Conservation (phyloP, 2,888 invertebrate species). For the Anticlea derivata region DNA sequence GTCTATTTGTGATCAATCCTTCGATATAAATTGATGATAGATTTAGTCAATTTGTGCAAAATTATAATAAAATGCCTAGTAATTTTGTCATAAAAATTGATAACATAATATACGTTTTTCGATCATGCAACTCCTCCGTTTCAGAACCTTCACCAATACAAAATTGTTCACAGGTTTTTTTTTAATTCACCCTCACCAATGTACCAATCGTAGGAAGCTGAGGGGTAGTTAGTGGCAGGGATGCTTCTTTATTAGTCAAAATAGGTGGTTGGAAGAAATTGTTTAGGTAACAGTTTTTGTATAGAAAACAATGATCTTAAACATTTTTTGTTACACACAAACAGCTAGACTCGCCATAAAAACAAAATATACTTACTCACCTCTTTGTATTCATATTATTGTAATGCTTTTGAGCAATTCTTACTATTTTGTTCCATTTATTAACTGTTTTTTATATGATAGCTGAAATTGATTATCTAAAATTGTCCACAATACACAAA, state of each 20-base stretch:
- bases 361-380: constrained; percentile 11
- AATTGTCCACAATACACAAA: neutral
- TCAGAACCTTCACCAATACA: constrained; percentile 38
- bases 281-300: too few relatives aligned
- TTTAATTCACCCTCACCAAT: constrained; percentile 47
- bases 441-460: neutral
- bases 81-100: too few relatives aligned
- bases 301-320: too few relatives aligned
- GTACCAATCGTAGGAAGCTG: constrained; percentile 66
- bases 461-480: neutral
- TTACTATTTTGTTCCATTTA: neutral
- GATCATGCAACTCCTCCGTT: constrained; percentile 50
- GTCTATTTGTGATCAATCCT: too few relatives aligned
- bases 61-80: too few relatives aligned
- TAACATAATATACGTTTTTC: too few relatives aligned
- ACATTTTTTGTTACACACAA: too few relatives aligned
- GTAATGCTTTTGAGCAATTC: too few relatives aligned
- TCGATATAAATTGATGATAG: too few relatives aligned
- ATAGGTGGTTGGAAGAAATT: neutral
- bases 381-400: neutral
- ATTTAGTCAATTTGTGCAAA: too few relatives aligned
- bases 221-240: constrained; percentile 45
- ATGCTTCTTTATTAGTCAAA: constrained; percentile 16
- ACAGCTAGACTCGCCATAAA: neutral
- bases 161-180: constrained; percentile 5